Conservation (phyloP, 2,113 vertebrate genomes). For the Alethe castanea region DNA sequence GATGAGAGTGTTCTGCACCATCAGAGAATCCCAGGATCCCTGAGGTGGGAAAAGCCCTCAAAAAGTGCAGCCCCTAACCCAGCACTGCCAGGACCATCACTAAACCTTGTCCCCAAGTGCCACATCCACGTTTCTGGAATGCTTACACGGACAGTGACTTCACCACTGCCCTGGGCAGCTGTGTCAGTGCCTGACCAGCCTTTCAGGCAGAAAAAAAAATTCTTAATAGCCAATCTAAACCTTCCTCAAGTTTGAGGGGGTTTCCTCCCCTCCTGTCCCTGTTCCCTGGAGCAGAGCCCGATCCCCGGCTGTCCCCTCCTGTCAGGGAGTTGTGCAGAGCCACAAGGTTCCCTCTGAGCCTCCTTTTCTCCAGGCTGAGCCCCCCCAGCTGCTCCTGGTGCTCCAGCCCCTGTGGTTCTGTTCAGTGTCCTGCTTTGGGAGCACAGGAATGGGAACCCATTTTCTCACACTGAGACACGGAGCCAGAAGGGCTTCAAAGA, state of each 20-base stretch:
- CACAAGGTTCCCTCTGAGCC: neutral
- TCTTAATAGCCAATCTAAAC: neutral
- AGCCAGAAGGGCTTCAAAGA: neutral
- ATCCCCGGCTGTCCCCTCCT: neutral
- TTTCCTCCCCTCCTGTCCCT: neutral
- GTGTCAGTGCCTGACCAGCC: neutral
- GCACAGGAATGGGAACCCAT: neutral
- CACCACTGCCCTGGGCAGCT: neutral
- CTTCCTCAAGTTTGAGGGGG: accelerated
- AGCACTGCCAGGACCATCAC: neutral
- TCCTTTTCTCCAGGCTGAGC: neutral
- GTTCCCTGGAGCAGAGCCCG: neutral
- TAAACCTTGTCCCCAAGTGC: neutral
- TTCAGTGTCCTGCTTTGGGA: neutral
- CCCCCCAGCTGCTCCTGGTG: neutral
- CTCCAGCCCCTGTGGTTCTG: neutral
- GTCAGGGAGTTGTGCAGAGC: neutral
- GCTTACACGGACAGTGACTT: neutral
- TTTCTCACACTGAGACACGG: neutral
- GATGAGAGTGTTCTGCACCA: neutral
- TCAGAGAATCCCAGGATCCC: neutral
- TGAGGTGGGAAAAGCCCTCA: neutral
- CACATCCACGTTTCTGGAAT: neutral
- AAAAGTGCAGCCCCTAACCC: neutral
- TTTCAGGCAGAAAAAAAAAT: neutral